Evolutionary conservation across 2,113 vertebrate species (phyloP).

Genomic region (Gymnarchus niloticus): DNA sequence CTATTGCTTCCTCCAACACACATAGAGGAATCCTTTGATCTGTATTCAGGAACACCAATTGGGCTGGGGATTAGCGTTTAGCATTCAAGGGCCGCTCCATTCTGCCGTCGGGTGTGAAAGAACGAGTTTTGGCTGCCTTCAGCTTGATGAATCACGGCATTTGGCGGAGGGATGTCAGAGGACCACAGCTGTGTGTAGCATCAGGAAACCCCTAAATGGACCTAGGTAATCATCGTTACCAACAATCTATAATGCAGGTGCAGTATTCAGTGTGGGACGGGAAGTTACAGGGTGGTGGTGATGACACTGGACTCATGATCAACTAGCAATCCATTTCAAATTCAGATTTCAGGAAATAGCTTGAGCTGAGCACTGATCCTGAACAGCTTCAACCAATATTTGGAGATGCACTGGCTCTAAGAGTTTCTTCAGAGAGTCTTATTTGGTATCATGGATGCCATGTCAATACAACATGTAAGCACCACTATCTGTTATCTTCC

Average conservation of each 20-base stretch:
- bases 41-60: background rate
- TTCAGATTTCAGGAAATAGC: background rate
- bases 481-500: background rate
- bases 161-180: background rate
- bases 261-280: background rate
- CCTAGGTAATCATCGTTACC: background rate
- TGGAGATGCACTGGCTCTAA: background rate
- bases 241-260: background rate
- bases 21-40: conserved; percentile 14
- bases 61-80: conserved; percentile 9
- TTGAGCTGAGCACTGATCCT: background rate
- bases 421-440: background rate
- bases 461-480: background rate
- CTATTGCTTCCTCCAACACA: background rate
- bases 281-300: background rate
- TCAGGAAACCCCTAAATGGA: background rate
- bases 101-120: background rate
- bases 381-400: background rate
- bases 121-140: background rate
- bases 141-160: background rate
- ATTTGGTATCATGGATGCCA: background rate
- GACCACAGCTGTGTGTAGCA: background rate
- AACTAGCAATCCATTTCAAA: background rate
- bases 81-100: conserved; percentile 5
- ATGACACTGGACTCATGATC: background rate